These are phyloP conservation scores for Oceanites oceanicus DNA, from an alignment of 2,113 vertebrate genomes.

Conservation along the genomic window DNA sequence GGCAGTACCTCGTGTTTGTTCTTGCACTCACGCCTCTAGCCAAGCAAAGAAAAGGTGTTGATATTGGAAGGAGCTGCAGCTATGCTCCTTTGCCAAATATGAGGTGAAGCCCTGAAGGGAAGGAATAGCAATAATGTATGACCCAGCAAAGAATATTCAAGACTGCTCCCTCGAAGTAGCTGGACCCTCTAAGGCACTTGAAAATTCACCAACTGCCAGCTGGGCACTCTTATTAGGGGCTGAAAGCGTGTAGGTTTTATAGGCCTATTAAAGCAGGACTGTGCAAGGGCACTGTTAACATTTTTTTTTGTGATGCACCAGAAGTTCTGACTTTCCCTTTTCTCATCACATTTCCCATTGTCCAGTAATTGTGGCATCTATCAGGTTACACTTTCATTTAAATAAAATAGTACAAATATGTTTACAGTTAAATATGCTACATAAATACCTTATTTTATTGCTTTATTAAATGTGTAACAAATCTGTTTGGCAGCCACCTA, in stretches of 20 bases:
- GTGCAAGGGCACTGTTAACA: not conserved
- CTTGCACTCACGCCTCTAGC: not conserved
- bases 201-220: not conserved
- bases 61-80: not conserved
- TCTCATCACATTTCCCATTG: not conserved
- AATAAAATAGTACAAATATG: not conserved
- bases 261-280: not conserved
- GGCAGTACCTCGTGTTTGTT: not conserved
- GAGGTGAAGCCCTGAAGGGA: conserved; percentile 5
- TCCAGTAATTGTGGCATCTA: not conserved
- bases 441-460: conserved; percentile 12
- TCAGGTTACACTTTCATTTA: not conserved
- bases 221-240: not conserved
- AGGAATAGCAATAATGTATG: not conserved
- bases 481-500: not conserved
- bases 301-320: not conserved
- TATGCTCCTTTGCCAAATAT: not conserved
- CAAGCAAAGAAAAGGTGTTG: not conserved
- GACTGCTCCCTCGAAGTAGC: not conserved
- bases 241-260: not conserved
- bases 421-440: not conserved
- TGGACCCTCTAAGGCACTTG: not conserved
- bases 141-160: not conserved
- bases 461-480: conserved; percentile 8
- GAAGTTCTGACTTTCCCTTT: not conserved